Conservation (phyloP, 35 echinoderm and acorn worm genomes). For the Ophioderma brevispina region DNA sequence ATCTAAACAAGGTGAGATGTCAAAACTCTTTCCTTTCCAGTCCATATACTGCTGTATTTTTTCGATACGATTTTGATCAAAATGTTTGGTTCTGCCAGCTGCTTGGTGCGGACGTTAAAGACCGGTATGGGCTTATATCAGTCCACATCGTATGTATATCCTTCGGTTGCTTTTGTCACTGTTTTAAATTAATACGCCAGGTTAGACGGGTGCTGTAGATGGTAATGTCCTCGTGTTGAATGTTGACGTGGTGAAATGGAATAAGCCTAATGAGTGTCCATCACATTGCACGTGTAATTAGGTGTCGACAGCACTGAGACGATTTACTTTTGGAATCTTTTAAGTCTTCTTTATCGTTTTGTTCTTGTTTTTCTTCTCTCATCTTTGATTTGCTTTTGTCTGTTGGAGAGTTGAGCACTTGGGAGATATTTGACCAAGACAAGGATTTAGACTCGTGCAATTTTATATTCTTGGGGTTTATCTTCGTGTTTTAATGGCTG, state of each 20-base stretch:
- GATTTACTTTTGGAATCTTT: too few species aligned
- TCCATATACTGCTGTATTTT: neutral
- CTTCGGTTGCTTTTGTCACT: neutral
- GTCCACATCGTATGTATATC: neutral
- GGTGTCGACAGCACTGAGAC: neutral
- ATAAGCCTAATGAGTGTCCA: neutral
- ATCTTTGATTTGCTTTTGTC: too few species aligned
- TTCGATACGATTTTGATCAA: neutral
- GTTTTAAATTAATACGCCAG: neutral
- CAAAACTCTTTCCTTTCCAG: neutral
- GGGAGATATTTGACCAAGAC: too few species aligned
- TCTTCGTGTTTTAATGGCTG: too few species aligned
- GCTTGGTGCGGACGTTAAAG: too few species aligned
- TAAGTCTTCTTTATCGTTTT: too few species aligned
- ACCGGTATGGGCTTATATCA: too few species aligned
- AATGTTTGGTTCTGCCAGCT: neutral
- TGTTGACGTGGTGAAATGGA: neutral
- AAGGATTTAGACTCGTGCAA: too few species aligned
- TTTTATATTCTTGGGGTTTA: too few species aligned
- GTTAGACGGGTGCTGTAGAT: neutral
- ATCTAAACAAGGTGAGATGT: neutral
- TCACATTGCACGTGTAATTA: neutral
- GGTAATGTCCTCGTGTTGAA: neutral
- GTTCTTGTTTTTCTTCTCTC: too few species aligned
- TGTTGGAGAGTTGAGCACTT: too few species aligned